Percentiles rank a stretch among this genome's conserved stretches.
Evolutionary conservation across 2,113 vertebrate genomes (phyloP).

Genomic region (Dolichotis patagonum): DNA sequence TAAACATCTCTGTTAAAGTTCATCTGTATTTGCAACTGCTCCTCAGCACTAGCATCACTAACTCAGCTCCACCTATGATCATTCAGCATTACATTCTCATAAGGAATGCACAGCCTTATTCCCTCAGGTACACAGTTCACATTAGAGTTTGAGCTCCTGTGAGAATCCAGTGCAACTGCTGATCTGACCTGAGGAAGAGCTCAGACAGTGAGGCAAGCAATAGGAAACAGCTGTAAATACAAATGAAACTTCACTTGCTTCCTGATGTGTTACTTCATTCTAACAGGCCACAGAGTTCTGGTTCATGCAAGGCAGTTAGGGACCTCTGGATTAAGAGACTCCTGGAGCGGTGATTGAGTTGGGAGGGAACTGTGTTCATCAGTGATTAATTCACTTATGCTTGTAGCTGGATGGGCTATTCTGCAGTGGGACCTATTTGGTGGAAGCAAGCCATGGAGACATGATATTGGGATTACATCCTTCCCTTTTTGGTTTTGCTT

Average conservation of each 20-base stretch:
- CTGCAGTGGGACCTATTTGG: background rate
- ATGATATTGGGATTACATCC: too few relatives aligned
- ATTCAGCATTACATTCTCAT: background rate
- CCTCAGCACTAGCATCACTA: background rate
- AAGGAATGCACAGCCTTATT: background rate
- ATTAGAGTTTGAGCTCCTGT: background rate
- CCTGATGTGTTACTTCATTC: background rate
- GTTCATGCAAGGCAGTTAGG: background rate
- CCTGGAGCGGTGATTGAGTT: background rate
- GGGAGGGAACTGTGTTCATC: background rate
- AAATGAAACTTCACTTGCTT: background rate
- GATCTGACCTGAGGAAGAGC: background rate
- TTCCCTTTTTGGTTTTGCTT: background rate
- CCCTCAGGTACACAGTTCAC: background rate
- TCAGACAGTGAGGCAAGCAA: background rate
- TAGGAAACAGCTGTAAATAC: background rate
- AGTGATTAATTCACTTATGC: background rate
- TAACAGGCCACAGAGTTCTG: background rate
- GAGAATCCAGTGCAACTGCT: background rate
- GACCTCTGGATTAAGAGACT: background rate
- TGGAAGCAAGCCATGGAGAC: background rate
- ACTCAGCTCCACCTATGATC: background rate
- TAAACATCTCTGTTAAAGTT: background rate
- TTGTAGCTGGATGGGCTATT: background rate
- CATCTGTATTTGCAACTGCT: background rate